A percentile compares a stretch with the other conserved stretches of the same genome.
phyloP scores from a whole-genome alignment of 2,113 vertebrate species.

The Ellobius talpinus region DNA sequence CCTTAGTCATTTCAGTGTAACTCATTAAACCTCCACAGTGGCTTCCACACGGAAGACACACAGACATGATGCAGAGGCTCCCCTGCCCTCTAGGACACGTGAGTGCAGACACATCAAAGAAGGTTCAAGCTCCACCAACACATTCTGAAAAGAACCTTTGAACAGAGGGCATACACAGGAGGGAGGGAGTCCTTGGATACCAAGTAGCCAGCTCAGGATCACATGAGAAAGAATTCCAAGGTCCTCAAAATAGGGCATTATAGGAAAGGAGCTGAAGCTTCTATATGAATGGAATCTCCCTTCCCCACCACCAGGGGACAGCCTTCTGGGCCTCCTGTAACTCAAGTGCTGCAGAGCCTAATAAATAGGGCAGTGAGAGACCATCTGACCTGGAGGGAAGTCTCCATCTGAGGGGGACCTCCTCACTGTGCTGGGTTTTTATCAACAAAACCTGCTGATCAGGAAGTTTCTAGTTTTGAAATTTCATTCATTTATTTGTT shows the following conservation, averaged over 20 bases:
- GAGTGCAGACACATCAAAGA: neutral
- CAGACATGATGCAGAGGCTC: too few relatives aligned
- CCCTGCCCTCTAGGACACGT: neutral
- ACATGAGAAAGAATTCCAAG: neutral
- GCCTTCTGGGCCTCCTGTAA: neutral
- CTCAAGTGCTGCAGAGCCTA: neutral
- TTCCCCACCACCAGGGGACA: neutral
- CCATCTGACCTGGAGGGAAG: neutral
- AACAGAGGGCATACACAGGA: neutral
- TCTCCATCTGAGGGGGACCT: too few relatives aligned
- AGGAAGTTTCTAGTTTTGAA: neutral
- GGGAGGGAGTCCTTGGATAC: too few relatives aligned
- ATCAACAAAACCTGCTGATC: neutral
- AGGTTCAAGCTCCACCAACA: neutral
- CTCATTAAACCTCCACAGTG: neutral
- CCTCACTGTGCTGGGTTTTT: neutral
- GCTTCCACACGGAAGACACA: neutral
- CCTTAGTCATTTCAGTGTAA: neutral
- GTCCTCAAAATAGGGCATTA: neutral
- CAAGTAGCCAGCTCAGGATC: neutral
- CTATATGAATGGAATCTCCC: neutral
- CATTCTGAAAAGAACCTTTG: neutral
- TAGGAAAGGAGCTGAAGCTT: neutral
- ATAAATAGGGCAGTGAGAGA: neutral
- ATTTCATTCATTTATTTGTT: neutral